Conservation (phyloP, 2,888 invertebrate genomes). For the Lasioglossum leucozonium region DNA sequence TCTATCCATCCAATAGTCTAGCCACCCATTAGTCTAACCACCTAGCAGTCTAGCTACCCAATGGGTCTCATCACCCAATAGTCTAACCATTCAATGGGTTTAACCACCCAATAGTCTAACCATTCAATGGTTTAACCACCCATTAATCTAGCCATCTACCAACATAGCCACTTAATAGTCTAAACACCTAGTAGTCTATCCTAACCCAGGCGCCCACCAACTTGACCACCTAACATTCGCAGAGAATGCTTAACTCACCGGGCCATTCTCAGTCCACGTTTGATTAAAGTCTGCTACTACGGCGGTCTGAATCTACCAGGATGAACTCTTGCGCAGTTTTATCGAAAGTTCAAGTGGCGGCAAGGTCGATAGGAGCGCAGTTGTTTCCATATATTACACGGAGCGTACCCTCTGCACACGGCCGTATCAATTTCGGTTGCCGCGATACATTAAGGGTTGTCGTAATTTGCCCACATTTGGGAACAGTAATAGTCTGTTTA, state of each 20-base stretch:
- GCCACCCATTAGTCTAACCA: too few species aligned
- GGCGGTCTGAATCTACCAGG: neutral
- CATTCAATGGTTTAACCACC: too few species aligned
- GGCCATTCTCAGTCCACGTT: neutral
- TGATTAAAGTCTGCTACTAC: neutral
- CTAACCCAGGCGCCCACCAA: neutral
- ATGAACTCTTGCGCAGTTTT: neutral
- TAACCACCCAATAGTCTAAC: too few species aligned
- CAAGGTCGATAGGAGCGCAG: neutral
- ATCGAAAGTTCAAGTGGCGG: neutral
- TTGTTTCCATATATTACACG: slow-evolving; percentile 15
- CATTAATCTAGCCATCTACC: too few species aligned
- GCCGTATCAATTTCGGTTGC: slow-evolving; percentile 19
- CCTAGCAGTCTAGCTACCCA: too few species aligned
- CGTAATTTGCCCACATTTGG: slow-evolving; percentile 33
- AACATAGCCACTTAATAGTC: too few species aligned
- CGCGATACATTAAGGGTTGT: slow-evolving; percentile 33
- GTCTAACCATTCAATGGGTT: too few species aligned
- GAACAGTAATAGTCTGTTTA: slow-evolving; percentile 36
- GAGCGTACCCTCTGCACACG: neutral
- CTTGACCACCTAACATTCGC: neutral
- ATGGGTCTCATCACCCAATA: too few species aligned
- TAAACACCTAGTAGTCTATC: too few species aligned
- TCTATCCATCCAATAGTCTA: too few species aligned
- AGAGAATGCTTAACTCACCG: neutral